Evolutionary conservation across 2,797 vertebrate species (phyloP), one percentile per base, ranked within the genome.

Genomic region (Coluber constrictor): DNA sequence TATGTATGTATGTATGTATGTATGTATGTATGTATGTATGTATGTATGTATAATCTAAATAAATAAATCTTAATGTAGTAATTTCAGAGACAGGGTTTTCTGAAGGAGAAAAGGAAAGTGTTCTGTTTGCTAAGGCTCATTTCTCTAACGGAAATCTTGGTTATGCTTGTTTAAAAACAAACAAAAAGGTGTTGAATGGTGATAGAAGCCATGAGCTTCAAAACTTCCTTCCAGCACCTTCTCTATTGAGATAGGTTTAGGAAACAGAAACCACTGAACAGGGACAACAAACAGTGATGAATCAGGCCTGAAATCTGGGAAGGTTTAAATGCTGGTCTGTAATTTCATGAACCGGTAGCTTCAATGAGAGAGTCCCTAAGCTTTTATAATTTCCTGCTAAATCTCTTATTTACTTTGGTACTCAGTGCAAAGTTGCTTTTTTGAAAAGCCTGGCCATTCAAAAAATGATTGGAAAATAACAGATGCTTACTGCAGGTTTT

Each of bases 401-500:
- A 63, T 89, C 32, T 29, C 47, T 83, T 63, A 51, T 89, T 89
- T 91, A 55, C 12, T 89, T n/a, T 66, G 59, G 18, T 89, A 74
- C 79, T 57, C 83, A 59, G 89, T 55, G 55, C 10, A 61, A 86
- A 89, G 59, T 56, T 86, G 51, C 59, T 32, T 91, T 66, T 32
- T 63, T 79, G 61, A 27, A 91, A 93, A 86, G 60, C 47, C 25
- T 63, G 61, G 25, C 32, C 87, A 15, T 89, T 89, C 59, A 63
- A 66, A 89, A 88, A 88, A 89, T 86, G 70, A 86, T 89, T 86
- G 66, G 59, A 86, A 93, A 87, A 93, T 89, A 89, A 83, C 90
- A 93, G 92, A 93, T 93, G 93, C 70, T 86, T 86, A 86, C 56
- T 86, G 43, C 51, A 91, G 92, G 86, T 89, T 91, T 93, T 88